phyloP scores from a whole-genome alignment of 2,797 vertebrate genomes.

The Molossus molossus region DNA sequence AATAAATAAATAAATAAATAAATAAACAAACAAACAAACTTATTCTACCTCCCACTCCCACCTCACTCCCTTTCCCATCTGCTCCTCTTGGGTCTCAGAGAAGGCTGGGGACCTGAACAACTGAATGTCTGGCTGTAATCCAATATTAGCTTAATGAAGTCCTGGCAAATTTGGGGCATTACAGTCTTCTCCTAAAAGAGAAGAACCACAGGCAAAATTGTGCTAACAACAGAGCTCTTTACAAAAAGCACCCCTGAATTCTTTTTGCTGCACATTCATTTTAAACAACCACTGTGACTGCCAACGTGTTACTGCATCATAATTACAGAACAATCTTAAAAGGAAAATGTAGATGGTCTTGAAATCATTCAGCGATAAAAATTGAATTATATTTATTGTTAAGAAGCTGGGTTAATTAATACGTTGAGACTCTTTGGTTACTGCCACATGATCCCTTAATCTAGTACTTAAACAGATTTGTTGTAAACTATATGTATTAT shows the following conservation, averaged over 20 bases:
- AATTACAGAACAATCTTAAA: slow-evolving; percentile 45
- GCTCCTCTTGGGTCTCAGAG: slow-evolving; percentile 65
- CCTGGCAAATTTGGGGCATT: slow-evolving; percentile 80
- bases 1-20: too few species aligned
- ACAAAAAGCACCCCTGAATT: slow-evolving; percentile 43
- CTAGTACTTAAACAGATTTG: slow-evolving; percentile 37
- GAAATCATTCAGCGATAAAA: slow-evolving; percentile 66
- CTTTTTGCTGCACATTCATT: slow-evolving; percentile 60
- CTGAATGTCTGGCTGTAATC: slow-evolving; percentile 81
- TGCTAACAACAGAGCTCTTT: slow-evolving; percentile 67
- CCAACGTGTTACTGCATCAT: slow-evolving; percentile 60
- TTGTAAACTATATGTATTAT: slow-evolving; percentile 11
- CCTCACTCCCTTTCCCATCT: neutral
- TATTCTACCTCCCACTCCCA: slow-evolving; percentile 17
- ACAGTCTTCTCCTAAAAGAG: slow-evolving; percentile 56
- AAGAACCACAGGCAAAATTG: slow-evolving; percentile 58
- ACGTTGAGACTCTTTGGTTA: slow-evolving; percentile 17
- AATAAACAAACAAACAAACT: slow-evolving; percentile 70
- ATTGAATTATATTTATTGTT: slow-evolving; percentile 49
- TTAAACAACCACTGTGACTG: slow-evolving; percentile 40
- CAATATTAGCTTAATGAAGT: slow-evolving; percentile 83
- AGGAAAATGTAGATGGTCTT: slow-evolving; percentile 55
- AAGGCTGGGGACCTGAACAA: slow-evolving; percentile 70
- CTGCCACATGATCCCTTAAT: slow-evolving; percentile 32
- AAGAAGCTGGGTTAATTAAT: slow-evolving; percentile 55